Evolutionary conservation across 2,113 vertebrate species (phyloP).

Genomic region (Larimichthys polyactis): DNA sequence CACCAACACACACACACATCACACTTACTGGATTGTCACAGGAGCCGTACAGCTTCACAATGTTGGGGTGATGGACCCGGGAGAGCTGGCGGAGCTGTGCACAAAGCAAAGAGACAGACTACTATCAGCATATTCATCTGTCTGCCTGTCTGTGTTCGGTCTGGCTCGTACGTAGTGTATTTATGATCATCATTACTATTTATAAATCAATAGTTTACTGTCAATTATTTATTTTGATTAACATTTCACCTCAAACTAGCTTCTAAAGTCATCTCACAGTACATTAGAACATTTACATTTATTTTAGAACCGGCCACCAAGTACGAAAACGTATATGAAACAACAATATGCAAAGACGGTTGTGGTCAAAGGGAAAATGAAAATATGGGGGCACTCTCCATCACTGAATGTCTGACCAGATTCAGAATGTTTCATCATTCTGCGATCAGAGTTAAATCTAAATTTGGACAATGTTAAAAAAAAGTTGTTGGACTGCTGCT

Average conservation of each 20-base stretch:
- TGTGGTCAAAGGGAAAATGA: too few species aligned
- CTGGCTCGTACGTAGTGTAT: background rate
- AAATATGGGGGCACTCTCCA: too few species aligned
- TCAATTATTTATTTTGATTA: too few species aligned
- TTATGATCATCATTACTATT: background rate
- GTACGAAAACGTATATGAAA: too few species aligned
- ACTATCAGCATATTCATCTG: background rate
- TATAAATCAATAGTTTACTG: too few species aligned
- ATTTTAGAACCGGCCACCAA: too few species aligned
- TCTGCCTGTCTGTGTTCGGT: background rate
- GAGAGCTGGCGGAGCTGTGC: conserved; percentile 92
- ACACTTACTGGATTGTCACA: conserved; percentile 94
- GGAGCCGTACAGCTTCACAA: conserved; percentile 96
- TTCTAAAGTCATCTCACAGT: too few species aligned
- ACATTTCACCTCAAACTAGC: too few species aligned
- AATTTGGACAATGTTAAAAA: too few species aligned
- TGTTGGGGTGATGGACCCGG: conserved; percentile 95
- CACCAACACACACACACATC: conserved; percentile 43
- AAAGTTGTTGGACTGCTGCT: background rate
- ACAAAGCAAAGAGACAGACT: background rate
- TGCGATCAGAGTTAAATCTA: background rate
- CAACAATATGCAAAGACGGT: too few species aligned
- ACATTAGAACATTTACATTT: too few species aligned
- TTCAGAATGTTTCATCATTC: background rate
- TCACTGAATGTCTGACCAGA: background rate